A percentile compares a stretch with the other conserved stretches of the same genome.
Evolutionary conservation across 2,888 invertebrate genomes (phyloP).

Genomic region (Lithophane socia): DNA sequence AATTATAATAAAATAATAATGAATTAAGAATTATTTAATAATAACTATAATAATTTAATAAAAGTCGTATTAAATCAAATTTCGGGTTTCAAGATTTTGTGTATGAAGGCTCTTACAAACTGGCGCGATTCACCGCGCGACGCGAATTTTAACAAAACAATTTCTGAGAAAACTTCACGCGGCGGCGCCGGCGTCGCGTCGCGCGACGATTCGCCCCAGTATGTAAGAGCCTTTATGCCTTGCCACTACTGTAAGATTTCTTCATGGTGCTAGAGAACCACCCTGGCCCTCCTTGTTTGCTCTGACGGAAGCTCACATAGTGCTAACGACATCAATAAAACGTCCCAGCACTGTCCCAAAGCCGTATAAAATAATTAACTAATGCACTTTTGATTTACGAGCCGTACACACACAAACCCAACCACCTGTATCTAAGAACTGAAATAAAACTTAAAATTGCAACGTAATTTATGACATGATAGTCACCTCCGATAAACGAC

Average conservation of each 20-base stretch:
- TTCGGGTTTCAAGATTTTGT: background rate
- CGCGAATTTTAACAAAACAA: no score
- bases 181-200: no score
- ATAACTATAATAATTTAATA: no score
- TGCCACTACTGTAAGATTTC: background rate
- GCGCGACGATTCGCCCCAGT: no score
- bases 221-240: no score
- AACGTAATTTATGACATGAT: constrained; percentile 73
- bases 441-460: constrained; percentile 69
- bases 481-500: constrained; percentile 74
- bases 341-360: constrained; percentile 17
- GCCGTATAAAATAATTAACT: constrained; percentile 54
- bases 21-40: no score
- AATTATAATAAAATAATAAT: no score
- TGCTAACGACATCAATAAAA: constrained; percentile 49
- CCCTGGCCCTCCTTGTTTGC: background rate
- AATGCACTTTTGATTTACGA: constrained; percentile 61
- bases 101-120: no score
- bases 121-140: no score
- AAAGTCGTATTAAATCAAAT: background rate
- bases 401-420: constrained; percentile 7
- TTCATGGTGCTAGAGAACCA: background rate
- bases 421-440: constrained; percentile 58
- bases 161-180: no score
- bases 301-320: constrained; percentile 24